Evolutionary conservation across 2,888 invertebrate species (phyloP).

Genomic region (Lottia scabra): DNA sequence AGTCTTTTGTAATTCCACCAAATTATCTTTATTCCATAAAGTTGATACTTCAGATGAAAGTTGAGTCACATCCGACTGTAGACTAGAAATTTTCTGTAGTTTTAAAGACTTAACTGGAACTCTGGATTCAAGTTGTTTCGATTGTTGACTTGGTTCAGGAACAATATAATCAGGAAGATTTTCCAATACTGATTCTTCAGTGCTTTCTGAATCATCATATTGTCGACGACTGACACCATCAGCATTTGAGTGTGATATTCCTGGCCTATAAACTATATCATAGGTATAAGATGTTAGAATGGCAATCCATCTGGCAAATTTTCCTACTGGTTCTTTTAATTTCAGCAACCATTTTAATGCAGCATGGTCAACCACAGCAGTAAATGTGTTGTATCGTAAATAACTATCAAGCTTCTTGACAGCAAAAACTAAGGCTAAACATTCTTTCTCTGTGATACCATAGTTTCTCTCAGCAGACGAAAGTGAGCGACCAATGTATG

Average conservation of each 20-base stretch:
- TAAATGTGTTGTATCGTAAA: slow-evolving; percentile 10
- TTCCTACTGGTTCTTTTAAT: slow-evolving; percentile 11
- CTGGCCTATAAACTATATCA: slow-evolving; percentile 4
- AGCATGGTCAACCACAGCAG: slow-evolving; percentile 17
- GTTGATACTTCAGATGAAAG: neutral
- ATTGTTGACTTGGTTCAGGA: neutral
- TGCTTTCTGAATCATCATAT: neutral
- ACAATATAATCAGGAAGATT: neutral
- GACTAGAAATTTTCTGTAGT: neutral
- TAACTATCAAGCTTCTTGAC: slow-evolving; percentile 18
- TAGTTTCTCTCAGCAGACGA: slow-evolving; percentile 9
- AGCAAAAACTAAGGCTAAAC: slow-evolving; percentile 19
- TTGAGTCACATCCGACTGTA: neutral
- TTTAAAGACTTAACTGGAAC: neutral
- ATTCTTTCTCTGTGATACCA: slow-evolving; percentile 20
- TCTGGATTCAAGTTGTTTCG: neutral
- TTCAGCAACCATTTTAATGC: slow-evolving; percentile 21
- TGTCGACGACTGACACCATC: slow-evolving; percentile 7
- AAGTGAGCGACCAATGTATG: slow-evolving; percentile 16
- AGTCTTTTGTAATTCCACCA: neutral
- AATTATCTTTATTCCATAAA: neutral
- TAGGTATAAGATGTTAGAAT: neutral
- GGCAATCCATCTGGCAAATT: no score
- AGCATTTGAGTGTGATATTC: slow-evolving; percentile 3
- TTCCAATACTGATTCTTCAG: neutral